A percentile compares a stretch with the other conserved stretches of the same genome.
phyloP scores from a whole-genome alignment of 1,140 invertebrate genomes.

The Acromyrmex heyeri region DNA sequence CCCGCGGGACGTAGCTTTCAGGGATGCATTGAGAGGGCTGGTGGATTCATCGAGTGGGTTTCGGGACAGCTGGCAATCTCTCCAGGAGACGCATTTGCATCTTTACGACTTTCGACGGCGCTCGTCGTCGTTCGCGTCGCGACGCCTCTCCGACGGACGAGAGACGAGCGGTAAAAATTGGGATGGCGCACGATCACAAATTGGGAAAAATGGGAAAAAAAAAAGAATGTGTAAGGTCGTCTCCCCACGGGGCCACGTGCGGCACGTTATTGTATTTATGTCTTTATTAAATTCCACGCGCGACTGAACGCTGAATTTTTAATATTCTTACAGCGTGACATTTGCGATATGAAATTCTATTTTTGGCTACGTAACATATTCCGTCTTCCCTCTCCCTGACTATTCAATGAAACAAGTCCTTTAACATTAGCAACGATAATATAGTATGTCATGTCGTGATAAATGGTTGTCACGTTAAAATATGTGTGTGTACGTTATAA shows the following conservation, averaged over 20 bases:
- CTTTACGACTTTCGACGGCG: constrained; percentile 72
- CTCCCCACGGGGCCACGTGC: neutral
- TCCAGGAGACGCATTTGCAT: constrained; percentile 73
- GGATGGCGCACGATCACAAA: constrained; percentile 16
- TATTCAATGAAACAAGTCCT: neutral
- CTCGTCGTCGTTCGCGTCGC: constrained; percentile 15
- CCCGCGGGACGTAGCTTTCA: constrained; percentile 20
- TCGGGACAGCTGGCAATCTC: constrained; percentile 71
- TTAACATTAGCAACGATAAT: neutral
- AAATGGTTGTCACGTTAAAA: neutral
- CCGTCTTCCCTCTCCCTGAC: neutral
- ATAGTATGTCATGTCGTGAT: neutral
- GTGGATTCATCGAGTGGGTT: constrained; percentile 60
- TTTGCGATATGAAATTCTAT: constrained; percentile 39
- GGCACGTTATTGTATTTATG: constrained; percentile 52
- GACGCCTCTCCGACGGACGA: neutral
- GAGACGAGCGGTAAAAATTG: constrained; percentile 52
- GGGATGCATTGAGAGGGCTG: neutral
- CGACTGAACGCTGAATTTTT: constrained; percentile 3
- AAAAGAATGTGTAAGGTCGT: neutral
- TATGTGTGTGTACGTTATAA: neutral
- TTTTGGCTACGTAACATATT: neutral
- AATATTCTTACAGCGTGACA: constrained; percentile 36
- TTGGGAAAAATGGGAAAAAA: neutral
- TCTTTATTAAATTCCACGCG: constrained; percentile 55